Evolutionary conservation across 2,113 vertebrate species (phyloP).

Genomic region (Rhinoderma darwinii): DNA sequence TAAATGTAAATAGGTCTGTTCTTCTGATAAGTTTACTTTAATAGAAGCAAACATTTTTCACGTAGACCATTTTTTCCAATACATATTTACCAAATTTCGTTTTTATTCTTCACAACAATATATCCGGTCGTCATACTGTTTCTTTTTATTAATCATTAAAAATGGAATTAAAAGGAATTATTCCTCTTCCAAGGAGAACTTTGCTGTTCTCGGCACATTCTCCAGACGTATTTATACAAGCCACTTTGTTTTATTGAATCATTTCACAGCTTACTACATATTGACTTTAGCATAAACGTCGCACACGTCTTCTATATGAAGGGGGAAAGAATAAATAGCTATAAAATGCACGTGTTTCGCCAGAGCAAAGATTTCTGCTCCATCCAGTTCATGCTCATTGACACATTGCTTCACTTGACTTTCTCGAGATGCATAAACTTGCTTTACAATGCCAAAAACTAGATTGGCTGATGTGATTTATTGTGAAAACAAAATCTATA

Average conservation of each 20-base stretch:
- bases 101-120: neutral
- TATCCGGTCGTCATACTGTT: neutral
- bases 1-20: neutral
- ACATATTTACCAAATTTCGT: neutral
- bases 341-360: slow-evolving; percentile 27
- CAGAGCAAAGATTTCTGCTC: neutral
- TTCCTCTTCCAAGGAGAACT: neutral
- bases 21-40: neutral
- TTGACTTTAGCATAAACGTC: slow-evolving; percentile 26
- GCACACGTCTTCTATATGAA: neutral
- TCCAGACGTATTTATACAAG: slow-evolving; percentile 4
- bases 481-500: slow-evolving; percentile 42
- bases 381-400: neutral
- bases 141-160: slow-evolving; percentile 34
- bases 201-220: slow-evolving; percentile 11
- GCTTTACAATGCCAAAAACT: slow-evolving; percentile 38
- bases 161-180: neutral
- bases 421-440: slow-evolving; percentile 20
- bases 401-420: slow-evolving; percentile 5
- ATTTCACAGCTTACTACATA: slow-evolving; percentile 16
- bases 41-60: neutral
- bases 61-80: neutral
- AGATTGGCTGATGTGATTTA: slow-evolving; percentile 31
- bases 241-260: slow-evolving; percentile 41
- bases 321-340: neutral